phyloP scores from a whole-genome alignment of 1,140 invertebrate species.

The Bombus waltoni region DNA sequence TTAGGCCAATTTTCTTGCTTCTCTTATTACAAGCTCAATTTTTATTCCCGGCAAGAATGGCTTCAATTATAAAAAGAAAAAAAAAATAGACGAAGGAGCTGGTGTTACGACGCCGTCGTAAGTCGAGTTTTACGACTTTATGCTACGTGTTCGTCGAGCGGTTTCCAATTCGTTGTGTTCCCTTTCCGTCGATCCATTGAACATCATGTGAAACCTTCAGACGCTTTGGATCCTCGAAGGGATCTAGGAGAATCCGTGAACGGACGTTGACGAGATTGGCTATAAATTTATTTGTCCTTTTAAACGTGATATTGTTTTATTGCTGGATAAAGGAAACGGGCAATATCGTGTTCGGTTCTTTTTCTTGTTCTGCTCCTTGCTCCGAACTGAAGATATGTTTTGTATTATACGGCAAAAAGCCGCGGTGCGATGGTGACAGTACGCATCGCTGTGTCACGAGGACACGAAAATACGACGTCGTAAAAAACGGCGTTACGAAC shows the following conservation, averaged over 20 bases:
- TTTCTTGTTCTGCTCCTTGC: constrained; percentile 21
- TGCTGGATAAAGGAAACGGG: constrained; percentile 72
- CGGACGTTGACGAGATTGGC: constrained; percentile 76
- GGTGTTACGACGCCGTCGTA: constrained; percentile 77
- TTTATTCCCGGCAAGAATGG: constrained; percentile 68
- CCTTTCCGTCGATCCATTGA: constrained; percentile 25
- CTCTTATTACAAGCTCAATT: constrained; percentile 71
- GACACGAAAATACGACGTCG: constrained; percentile 33
- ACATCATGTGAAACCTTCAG: constrained; percentile 24
- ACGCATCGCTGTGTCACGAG: constrained; percentile 1
- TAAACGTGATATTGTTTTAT: constrained; percentile 78
- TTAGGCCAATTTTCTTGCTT: constrained; percentile 34
- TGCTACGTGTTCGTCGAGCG: constrained; percentile 75
- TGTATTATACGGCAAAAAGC: not conserved
- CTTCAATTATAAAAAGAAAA: constrained; percentile 73
- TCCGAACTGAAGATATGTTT: not conserved
- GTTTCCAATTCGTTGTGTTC: constrained; percentile 69
- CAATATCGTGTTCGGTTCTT: constrained; percentile 44
- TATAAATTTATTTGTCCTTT: constrained; percentile 80
- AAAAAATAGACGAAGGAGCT: constrained; percentile 36
- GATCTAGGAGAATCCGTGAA: constrained; percentile 51
- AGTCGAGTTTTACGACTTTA: constrained; percentile 79
- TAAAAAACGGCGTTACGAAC: constrained; percentile 40
- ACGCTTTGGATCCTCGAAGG: constrained; percentile 28
- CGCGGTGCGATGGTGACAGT: not conserved